Percentiles rank a stretch among this genome's conserved stretches.
phyloP scores from a whole-genome alignment of 1,140 invertebrate genomes.

The Drosophila repleta region DNA sequence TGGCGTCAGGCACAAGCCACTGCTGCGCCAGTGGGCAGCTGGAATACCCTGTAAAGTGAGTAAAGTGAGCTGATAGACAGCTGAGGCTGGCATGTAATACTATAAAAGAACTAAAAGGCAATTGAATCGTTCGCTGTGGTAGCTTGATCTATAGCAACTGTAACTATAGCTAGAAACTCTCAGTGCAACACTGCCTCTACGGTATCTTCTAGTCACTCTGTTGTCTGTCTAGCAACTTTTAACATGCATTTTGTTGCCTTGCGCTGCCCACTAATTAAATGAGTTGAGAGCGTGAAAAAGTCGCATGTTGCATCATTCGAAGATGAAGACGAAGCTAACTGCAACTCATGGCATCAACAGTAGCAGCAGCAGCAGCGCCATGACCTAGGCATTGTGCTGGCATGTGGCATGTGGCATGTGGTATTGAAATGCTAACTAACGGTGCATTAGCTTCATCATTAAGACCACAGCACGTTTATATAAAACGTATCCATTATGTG shows the following conservation, averaged over 20 bases:
- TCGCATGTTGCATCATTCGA: slow-evolving; percentile 69
- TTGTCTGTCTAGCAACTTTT: not conserved
- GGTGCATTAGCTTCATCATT: slow-evolving; percentile 32
- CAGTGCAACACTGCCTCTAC: too few relatives aligned
- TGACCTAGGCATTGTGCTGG: slow-evolving; percentile 39
- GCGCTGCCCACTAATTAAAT: slow-evolving; percentile 59
- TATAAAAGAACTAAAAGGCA: too few relatives aligned
- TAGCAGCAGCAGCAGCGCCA: slow-evolving; percentile 24
- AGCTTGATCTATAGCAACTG: too few relatives aligned
- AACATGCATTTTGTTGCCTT: slow-evolving; percentile 19
- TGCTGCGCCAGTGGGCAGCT: not conserved
- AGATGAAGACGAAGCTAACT: slow-evolving; percentile 28
- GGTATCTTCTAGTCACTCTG: not conserved
- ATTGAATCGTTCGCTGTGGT: too few relatives aligned
- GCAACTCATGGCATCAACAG: slow-evolving; percentile 57
- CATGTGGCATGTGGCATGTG: slow-evolving; percentile 30
- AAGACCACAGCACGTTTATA: not conserved
- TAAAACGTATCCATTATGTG: slow-evolving; percentile 18
- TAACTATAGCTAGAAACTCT: too few relatives aligned
- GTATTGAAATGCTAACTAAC: slow-evolving; percentile 43
- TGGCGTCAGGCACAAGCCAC: slow-evolving; percentile 24
- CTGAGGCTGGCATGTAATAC: too few relatives aligned
- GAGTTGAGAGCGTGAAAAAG: slow-evolving; percentile 73
- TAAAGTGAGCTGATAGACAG: not conserved
- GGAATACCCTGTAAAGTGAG: slow-evolving; percentile 18